Percentiles rank a stretch among this genome's conserved stretches.
Conservation (phyloP, 2,113 vertebrate species). For the Amphiprion percula region DNA sequence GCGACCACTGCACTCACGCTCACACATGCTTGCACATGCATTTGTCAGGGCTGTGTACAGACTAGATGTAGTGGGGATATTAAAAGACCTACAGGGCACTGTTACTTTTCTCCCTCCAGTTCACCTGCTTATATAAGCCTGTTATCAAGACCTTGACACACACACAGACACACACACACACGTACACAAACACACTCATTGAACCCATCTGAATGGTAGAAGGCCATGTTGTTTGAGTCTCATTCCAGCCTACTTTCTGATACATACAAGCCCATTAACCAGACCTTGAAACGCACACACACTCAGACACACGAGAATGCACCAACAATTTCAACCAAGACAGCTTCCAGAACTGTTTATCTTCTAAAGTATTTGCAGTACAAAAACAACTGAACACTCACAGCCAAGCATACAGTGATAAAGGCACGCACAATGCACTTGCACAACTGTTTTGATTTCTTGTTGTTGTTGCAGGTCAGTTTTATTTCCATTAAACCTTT, state of each 20-base stretch:
- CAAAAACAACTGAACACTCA: not conserved
- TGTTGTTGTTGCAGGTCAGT: too few relatives aligned
- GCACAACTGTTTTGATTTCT: too few relatives aligned
- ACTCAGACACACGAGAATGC: not conserved
- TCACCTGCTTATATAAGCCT: conserved; percentile 71
- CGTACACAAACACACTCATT: conserved; percentile 5
- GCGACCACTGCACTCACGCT: not conserved
- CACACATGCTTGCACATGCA: conserved; percentile 3
- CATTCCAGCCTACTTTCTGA: conserved; percentile 36
- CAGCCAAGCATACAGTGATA: not conserved
- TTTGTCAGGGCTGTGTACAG: conserved; percentile 5
- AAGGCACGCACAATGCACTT: not conserved
- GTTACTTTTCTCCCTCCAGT: conserved; percentile 54
- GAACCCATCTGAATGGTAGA: conserved; percentile 48
- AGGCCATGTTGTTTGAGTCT: conserved; percentile 42
- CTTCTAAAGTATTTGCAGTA: conserved; percentile 17
- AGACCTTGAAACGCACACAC: conserved; percentile 30
- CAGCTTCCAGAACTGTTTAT: conserved; percentile 21
- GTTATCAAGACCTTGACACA: conserved; percentile 61
- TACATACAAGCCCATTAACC: conserved; percentile 45
- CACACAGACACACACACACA: conserved; percentile 10
- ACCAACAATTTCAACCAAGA: conserved; percentile 16
- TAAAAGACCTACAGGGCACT: conserved; percentile 59
- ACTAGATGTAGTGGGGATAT: conserved; percentile 41
- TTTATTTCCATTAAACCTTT: too few relatives aligned